Conservation (phyloP, 30 jellyfish, hydroid and myxozoan genomes). For the Rhopilema esculentum region DNA sequence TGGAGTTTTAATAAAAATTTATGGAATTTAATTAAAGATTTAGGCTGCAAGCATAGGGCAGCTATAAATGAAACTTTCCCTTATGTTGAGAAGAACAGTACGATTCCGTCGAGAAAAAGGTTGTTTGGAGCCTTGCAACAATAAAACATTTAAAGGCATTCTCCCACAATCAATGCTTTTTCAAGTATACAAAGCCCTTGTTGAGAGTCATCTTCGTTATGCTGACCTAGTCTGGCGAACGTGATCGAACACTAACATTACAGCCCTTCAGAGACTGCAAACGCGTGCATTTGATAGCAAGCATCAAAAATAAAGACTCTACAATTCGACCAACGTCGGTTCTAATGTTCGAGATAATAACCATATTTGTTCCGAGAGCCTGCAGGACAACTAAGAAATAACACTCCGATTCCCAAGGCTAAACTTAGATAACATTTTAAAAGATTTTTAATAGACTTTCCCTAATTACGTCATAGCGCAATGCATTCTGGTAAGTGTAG, state of each 20-base stretch:
- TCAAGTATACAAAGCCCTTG: constrained; percentile 39
- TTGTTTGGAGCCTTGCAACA: background rate
- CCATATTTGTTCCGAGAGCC: constrained; percentile 15
- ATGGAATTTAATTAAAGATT: no score
- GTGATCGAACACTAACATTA: constrained; percentile 17
- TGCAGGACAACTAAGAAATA: background rate
- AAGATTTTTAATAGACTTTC: constrained; percentile 11
- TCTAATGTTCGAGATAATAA: background rate
- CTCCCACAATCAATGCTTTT: constrained; percentile 36
- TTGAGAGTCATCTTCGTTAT: constrained; percentile 33
- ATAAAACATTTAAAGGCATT: constrained; percentile 10
- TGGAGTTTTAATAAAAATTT: no score
- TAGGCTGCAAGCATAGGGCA: no score
- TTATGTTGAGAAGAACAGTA: no score
- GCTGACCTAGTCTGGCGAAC: constrained; percentile 54
- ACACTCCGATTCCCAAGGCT: constrained; percentile 57
- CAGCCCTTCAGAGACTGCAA: constrained; percentile 45
- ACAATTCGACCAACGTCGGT: constrained; percentile 23
- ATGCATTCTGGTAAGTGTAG: no score
- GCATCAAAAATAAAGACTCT: constrained; percentile 19
- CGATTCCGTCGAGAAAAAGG: no score
- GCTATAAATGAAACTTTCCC: no score
- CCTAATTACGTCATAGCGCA: no score
- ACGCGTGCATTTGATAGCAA: constrained; percentile 20
- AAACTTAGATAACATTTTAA: constrained; percentile 23